phyloP scores from a whole-genome alignment of 92 coral and sea anemone genomes.

The Phenganax marumi region DNA sequence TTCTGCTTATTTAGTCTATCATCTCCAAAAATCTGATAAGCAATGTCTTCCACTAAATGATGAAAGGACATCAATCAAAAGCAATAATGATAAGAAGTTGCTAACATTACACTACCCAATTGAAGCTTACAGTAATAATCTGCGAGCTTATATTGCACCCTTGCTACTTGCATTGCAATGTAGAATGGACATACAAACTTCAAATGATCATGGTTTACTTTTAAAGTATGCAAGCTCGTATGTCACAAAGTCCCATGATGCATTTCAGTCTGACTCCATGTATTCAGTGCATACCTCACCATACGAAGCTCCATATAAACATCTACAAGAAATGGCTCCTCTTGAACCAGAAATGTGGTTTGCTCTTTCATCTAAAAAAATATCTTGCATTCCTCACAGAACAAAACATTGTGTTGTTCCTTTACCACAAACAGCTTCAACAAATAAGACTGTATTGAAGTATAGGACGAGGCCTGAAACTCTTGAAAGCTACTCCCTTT shows the following conservation, averaged over 20 bases:
- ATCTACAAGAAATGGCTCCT: neutral
- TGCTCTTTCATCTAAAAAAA: neutral
- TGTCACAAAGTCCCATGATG: conserved; percentile 55
- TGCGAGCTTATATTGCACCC: conserved; percentile 52
- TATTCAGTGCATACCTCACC: conserved; percentile 21
- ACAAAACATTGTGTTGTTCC: neutral
- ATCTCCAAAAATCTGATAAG: neutral
- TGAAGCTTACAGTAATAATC: conserved; percentile 24
- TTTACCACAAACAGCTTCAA: neutral
- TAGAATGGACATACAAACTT: neutral
- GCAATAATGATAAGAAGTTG: neutral
- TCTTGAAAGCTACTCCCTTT: neutral
- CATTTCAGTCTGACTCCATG: conserved; percentile 4
- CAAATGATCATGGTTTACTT: neutral
- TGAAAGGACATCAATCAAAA: neutral
- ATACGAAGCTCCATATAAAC: neutral
- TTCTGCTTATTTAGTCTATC: neutral
- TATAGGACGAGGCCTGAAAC: neutral
- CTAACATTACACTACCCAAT: conserved; percentile 12
- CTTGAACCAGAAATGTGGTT: conserved; percentile 5
- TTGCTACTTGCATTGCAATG: conserved; percentile 19
- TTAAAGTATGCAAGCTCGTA: conserved; percentile 51
- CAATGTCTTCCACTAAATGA: neutral
- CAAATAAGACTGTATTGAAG: neutral
- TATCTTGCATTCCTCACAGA: neutral